Percentiles rank a stretch among this genome's conserved stretches.
phyloP scores from a whole-genome alignment of 2,888 invertebrate species.

The Himalopsyche kuldschensis region DNA sequence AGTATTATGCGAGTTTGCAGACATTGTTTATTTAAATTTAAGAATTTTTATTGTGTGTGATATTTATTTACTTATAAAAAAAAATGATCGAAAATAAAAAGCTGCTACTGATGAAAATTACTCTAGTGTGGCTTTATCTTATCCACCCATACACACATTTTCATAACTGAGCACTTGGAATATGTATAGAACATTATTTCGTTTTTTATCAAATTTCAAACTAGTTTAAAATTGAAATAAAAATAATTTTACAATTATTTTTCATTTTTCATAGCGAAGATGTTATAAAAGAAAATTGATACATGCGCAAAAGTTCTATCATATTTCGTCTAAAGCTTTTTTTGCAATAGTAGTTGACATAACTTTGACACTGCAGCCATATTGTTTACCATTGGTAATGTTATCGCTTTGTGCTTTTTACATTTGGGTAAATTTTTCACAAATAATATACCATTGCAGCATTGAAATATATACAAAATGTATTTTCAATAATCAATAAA shows the following conservation, averaged over 20 bases:
- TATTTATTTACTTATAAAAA: slow-evolving; percentile 6
- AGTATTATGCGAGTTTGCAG: not conserved
- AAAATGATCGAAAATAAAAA: not conserved
- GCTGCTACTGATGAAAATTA: not conserved
- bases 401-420: not conserved
- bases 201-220: not conserved
- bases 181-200: not conserved
- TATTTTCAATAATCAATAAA: no score
- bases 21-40: not conserved
- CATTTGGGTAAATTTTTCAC: not conserved
- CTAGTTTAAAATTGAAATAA: no score
- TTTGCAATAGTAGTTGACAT: not conserved
- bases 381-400: not conserved
- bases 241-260: no score
- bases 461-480: not conserved
- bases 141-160: not conserved
- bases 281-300: no score
- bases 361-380: not conserved
- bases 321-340: not conserved
- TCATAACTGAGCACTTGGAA: not conserved
- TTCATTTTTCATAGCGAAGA: no score
- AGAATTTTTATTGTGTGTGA: not conserved
- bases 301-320: not conserved
- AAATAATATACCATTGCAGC: not conserved
- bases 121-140: not conserved